Evolutionary conservation across 2,888 invertebrate species (phyloP).

Genomic region (Amiota mariae): DNA sequence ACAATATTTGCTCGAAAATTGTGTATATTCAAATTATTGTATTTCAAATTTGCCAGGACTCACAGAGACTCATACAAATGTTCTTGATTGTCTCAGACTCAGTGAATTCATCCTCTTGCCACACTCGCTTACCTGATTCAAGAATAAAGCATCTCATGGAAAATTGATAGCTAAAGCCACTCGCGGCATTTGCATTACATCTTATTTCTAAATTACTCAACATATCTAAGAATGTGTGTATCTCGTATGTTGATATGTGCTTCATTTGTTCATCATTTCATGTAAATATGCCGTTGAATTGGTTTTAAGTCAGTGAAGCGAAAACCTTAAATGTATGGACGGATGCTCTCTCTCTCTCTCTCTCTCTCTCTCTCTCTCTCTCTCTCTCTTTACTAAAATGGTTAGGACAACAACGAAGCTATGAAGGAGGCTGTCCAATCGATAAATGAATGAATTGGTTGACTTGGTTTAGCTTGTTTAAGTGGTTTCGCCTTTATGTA

Average conservation of each 20-base stretch:
- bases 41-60: not conserved
- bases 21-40: constrained; percentile 37
- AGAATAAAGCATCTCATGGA: constrained; percentile 17
- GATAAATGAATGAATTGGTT: too few relatives aligned
- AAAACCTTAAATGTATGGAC: constrained; percentile 39
- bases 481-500: constrained; percentile 2
- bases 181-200: not conserved
- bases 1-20: constrained; percentile 43
- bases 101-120: not conserved
- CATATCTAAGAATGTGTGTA: not conserved
- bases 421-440: too few relatives aligned
- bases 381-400: too few relatives aligned
- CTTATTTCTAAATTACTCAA: not conserved
- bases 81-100: constrained; percentile 1
- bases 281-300: constrained; percentile 67
- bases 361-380: too few relatives aligned
- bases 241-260: constrained; percentile 31
- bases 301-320: constrained; percentile 61
- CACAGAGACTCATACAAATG: not conserved
- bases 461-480: not conserved
- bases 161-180: constrained; percentile 10
- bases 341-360: too few relatives aligned
- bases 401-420: too few relatives aligned
- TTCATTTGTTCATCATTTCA: constrained; percentile 59
- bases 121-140: not conserved